Evolutionary conservation across 2,888 invertebrate genomes (phyloP).

Genomic region (Eristalis intricaria): DNA sequence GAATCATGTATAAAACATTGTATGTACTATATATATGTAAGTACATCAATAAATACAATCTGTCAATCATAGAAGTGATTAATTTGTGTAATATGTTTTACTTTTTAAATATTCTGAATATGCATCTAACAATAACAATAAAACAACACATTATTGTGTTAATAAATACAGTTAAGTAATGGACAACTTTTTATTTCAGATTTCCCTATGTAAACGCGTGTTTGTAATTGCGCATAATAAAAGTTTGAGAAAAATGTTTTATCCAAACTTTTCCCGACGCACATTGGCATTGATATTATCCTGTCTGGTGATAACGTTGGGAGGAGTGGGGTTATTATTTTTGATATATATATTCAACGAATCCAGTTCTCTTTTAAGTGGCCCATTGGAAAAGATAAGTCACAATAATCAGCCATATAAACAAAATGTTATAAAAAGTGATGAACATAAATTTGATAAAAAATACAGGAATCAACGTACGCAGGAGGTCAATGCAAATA

Average conservation of each 20-base stretch:
- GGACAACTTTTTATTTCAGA: not conserved
- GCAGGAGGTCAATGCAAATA: slow-evolving; percentile 24
- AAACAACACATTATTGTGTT: no score
- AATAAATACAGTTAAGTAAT: no score
- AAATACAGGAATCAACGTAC: not conserved
- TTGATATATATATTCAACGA: slow-evolving; percentile 73
- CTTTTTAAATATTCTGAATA: no score
- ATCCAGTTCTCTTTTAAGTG: slow-evolving; percentile 54
- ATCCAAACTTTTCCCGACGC: slow-evolving; percentile 74
- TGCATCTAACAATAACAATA: no score
- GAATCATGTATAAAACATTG: no score
- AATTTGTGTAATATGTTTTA: no score
- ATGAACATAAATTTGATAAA: not conserved
- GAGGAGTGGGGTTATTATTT: slow-evolving; percentile 72
- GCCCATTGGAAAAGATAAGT: slow-evolving; percentile 27
- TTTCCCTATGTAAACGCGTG: not conserved
- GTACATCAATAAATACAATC: no score
- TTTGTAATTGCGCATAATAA: slow-evolving; percentile 8
- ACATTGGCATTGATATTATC: slow-evolving; percentile 73
- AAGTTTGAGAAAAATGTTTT: slow-evolving; percentile 69
- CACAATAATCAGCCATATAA: slow-evolving; percentile 13
- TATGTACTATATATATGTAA: no score
- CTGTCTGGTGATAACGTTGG: slow-evolving; percentile 72
- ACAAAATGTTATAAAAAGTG: slow-evolving; percentile 27
- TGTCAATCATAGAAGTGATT: no score